These are phyloP conservation scores for Cataglyphis hispanica DNA, from an alignment of 1,140 invertebrate genomes.

Conservation along the genomic window DNA sequence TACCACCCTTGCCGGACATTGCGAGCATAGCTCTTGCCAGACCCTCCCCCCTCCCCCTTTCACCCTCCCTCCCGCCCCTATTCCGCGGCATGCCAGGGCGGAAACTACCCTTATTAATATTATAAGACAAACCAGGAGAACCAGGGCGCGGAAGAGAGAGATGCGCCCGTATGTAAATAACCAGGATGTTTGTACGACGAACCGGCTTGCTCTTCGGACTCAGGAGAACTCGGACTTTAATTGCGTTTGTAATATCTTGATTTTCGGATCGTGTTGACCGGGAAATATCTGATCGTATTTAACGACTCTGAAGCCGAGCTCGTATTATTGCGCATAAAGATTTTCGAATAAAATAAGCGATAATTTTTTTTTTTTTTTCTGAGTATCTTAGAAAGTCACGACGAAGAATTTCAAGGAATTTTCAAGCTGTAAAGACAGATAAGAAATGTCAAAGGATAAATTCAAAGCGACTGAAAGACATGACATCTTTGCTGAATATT, in stretches of 20 bases:
- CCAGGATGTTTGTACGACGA: slow-evolving; percentile 79
- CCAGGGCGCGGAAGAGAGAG: slow-evolving; percentile 44
- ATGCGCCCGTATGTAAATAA: slow-evolving; percentile 80
- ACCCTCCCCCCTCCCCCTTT: slow-evolving; percentile 71
- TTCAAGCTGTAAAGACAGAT: not conserved
- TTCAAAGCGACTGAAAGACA: not conserved
- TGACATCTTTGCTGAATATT: slow-evolving; percentile 22
- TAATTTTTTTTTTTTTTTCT: not conserved
- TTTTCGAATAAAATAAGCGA: not conserved
- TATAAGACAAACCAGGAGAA: slow-evolving; percentile 82
- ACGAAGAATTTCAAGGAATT: not conserved
- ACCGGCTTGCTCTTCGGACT: slow-evolving; percentile 35
- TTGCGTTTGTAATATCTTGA: slow-evolving; percentile 61
- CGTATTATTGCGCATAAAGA: not conserved
- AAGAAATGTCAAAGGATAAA: not conserved
- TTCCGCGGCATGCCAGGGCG: slow-evolving; percentile 78
- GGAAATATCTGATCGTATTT: slow-evolving; percentile 39
- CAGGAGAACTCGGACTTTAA: slow-evolving; percentile 63
- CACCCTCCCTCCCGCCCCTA: slow-evolving; percentile 69
- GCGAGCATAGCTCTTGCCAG: slow-evolving; percentile 85
- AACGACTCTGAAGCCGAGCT: not conserved
- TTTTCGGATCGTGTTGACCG: slow-evolving; percentile 19
- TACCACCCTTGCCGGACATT: slow-evolving; percentile 85
- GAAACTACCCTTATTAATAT: slow-evolving; percentile 86
- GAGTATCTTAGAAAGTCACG: not conserved